These are phyloP conservation scores for Cydia strobilella DNA, from an alignment of 1,140 invertebrate genomes.

Conservation along the genomic window DNA sequence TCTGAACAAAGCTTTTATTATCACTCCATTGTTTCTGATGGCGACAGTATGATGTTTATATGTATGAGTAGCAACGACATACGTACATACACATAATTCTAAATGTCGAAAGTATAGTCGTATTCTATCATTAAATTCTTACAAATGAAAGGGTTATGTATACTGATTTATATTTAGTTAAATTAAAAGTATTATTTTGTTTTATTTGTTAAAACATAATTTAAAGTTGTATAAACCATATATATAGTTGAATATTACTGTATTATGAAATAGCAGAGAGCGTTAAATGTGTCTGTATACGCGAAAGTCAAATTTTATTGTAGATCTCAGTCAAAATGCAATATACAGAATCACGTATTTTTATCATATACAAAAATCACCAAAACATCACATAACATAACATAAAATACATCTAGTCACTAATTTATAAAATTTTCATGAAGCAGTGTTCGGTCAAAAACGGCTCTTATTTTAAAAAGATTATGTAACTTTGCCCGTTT, in stretches of 20 bases:
- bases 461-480: neutral
- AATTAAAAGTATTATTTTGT: neutral
- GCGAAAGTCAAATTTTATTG: neutral
- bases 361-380: neutral
- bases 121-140: neutral
- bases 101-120: neutral
- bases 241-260: neutral
- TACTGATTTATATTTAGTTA: neutral
- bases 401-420: constrained; percentile 5
- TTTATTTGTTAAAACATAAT: neutral
- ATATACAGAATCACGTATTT: neutral
- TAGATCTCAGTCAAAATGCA: neutral
- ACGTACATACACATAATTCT: too few relatives aligned
- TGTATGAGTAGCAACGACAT: too few relatives aligned
- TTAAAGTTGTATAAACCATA: neutral
- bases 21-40: neutral
- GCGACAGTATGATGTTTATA: too few relatives aligned
- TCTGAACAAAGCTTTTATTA: too few relatives aligned
- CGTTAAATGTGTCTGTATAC: neutral
- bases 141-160: neutral
- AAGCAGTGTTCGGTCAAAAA: neutral
- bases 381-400: neutral
- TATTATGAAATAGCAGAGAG: neutral
- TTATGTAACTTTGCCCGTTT: neutral
- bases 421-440: neutral